Base-by-base conservation (phyloP, 2,797 vertebrate genomes). In the Characodon lateralis region DNA sequence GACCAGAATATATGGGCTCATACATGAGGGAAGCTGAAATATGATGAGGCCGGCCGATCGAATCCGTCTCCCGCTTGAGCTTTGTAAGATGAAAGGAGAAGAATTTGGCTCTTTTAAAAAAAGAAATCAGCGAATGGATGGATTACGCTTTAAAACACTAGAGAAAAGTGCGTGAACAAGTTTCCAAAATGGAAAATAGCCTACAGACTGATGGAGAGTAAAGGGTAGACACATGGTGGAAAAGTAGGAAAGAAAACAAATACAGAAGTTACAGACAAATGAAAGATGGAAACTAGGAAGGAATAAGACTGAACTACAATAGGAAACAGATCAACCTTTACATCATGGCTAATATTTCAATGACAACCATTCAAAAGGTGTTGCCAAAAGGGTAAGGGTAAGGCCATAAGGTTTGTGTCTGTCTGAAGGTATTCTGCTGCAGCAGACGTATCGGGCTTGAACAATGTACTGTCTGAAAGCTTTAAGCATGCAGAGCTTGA, bases 231-330 rank as follows among this genome's bases (percentile, higher is more conserved):
- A 71, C 53, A 41, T 39, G 28, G 22, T 48, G 31, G 55, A 35
- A 50, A 56, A 22, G 6, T 48, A 2, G 69, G 74, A 80, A 65
- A 80, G 8, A 31, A 77, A 76, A 69, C 78, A 35, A 75, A 71
- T 59, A 58, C 41, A 79, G 48, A 31, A 76, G 77, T 24, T 61
- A 74, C 70, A 41, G 18, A 35, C 1, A 20, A 22, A 56, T 35
- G 61, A 55, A 70, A 71, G 31, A 35, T 71, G 71, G 48, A 65
- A 63, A 6, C 6, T 20, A 26, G 63, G 66, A 72, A 74, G 48
- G 28, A 74, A 81, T 2, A 20, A 24, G 13, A 10, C 58, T 28
- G 58, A 2, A 31, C 26, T 31, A 31, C 28, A 28, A 26, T 28
- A 28, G 31, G 6, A 63, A 35, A 63, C 6, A 2, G 28, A 35